These are phyloP conservation scores for Tragelaphus buxtoni DNA, from an alignment of 2,113 vertebrate genomes.

Conservation along the genomic window DNA sequence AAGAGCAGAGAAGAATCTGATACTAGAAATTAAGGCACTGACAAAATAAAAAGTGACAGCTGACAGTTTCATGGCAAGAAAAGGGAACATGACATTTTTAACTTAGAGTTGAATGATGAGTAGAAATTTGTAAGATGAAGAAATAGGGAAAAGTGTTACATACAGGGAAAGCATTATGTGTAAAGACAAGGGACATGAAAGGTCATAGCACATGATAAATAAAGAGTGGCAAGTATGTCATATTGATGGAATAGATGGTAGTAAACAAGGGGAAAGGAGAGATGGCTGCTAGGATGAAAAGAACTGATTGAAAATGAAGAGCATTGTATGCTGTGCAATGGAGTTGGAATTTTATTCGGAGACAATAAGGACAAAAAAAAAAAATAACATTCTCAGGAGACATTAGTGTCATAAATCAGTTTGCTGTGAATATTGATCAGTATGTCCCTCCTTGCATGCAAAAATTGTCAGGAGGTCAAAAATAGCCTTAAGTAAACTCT, in stretches of 20 bases:
- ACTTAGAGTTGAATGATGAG: constrained; percentile 17
- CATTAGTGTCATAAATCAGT: neutral
- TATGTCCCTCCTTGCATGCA: neutral
- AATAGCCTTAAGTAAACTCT: neutral
- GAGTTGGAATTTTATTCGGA: neutral
- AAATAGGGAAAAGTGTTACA: neutral
- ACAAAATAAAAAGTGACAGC: neutral
- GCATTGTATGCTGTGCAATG: neutral
- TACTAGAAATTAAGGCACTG: neutral
- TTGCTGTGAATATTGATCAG: neutral
- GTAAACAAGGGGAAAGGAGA: neutral
- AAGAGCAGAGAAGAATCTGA: neutral
- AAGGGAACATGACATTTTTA: constrained; percentile 12
- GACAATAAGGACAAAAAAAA: neutral
- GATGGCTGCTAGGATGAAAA: neutral
- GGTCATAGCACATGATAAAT: neutral
- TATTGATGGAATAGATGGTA: neutral
- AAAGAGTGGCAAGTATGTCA: neutral
- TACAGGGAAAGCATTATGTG: neutral
- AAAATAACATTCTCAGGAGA: neutral
- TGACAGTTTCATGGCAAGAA: neutral
- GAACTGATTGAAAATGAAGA: neutral
- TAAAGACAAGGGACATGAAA: neutral
- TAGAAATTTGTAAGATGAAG: neutral
- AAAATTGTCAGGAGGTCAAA: neutral